Evolutionary conservation across 1,140 invertebrate species (phyloP).

Genomic region (Drosophila tsacasi): DNA sequence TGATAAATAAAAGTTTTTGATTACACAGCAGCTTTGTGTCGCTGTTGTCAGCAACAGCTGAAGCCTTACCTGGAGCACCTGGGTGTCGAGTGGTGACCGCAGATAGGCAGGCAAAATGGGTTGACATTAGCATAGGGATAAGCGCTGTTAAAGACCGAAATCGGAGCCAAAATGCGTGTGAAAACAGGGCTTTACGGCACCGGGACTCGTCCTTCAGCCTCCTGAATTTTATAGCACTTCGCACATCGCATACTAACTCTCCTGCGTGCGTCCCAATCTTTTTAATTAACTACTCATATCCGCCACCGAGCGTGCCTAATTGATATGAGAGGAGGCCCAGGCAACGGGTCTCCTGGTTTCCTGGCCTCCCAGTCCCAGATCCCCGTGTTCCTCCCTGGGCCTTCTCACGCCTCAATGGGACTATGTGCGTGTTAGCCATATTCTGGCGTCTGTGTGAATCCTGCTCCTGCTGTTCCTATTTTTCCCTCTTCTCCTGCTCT

Average conservation of each 20-base stretch:
- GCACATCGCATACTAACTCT: slow-evolving; percentile 50
- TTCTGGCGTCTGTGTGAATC: slow-evolving; percentile 17
- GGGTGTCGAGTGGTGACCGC: slow-evolving; percentile 39
- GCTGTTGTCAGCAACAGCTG: slow-evolving; percentile 40
- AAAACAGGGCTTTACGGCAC: slow-evolving; percentile 12
- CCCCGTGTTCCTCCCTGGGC: neutral
- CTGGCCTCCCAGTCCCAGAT: neutral
- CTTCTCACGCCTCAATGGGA: slow-evolving; percentile 39
- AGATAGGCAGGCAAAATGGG: slow-evolving; percentile 24
- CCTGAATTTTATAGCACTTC: slow-evolving; percentile 40
- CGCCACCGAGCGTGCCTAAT: slow-evolving; percentile 74
- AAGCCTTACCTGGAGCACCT: slow-evolving; percentile 35
- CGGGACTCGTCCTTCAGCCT: slow-evolving; percentile 2
- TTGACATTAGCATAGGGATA: slow-evolving; percentile 62
- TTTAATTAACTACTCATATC: slow-evolving; percentile 84
- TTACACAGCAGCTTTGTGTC: slow-evolving; percentile 59
- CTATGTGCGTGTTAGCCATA: slow-evolving; percentile 44
- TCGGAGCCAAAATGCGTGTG: slow-evolving; percentile 53
- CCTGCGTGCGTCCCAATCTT: slow-evolving; percentile 62
- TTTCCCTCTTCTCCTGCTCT: slow-evolving; percentile 1
- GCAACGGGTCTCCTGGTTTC: slow-evolving; percentile 23
- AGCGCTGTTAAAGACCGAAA: slow-evolving; percentile 49
- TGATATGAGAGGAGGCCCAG: slow-evolving; percentile 57
- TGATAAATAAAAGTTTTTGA: slow-evolving; percentile 81
- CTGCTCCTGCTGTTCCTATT: slow-evolving; percentile 2